phyloP scores from a whole-genome alignment of 1,140 invertebrate species.

The Papilio glaucus region DNA sequence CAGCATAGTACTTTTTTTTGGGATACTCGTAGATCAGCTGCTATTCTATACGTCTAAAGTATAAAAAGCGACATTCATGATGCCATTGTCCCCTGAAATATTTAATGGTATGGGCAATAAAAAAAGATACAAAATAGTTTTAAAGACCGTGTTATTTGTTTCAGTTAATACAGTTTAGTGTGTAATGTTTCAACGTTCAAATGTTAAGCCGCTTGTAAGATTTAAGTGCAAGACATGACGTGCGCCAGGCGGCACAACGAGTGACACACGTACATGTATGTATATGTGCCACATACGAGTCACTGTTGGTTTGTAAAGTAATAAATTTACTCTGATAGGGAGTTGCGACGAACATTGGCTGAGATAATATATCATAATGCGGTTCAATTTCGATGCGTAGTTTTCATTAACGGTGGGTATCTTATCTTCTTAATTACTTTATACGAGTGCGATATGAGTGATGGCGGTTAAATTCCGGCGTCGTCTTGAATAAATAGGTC shows the following conservation, averaged over 20 bases:
- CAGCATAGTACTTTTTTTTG: neutral
- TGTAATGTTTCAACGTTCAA: neutral
- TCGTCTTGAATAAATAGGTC: constrained; percentile 20
- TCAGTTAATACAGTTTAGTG: neutral
- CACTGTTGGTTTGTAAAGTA: constrained; percentile 7
- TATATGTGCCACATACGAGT: neutral
- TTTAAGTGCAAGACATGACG: constrained; percentile 8
- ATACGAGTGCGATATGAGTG: neutral
- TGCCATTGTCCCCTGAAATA: neutral
- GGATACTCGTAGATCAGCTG: neutral
- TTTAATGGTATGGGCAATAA: neutral
- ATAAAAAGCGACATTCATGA: neutral
- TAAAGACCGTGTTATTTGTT: neutral
- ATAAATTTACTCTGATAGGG: constrained; percentile 27
- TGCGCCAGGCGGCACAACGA: neutral
- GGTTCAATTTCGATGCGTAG: constrained; percentile 30
- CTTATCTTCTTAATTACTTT: constrained; percentile 28
- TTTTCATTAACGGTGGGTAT: constrained; percentile 28
- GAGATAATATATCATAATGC: constrained; percentile 13
- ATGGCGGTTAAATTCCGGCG: constrained; percentile 18
- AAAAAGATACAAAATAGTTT: neutral
- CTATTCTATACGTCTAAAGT: neutral
- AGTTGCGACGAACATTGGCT: constrained; percentile 1
- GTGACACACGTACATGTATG: neutral
- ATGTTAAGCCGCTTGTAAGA: neutral